Evolutionary conservation across 2,797 vertebrate genomes (phyloP), one percentile per base, ranked within the genome.

Genomic region (Benthosema pterotum): DNA sequence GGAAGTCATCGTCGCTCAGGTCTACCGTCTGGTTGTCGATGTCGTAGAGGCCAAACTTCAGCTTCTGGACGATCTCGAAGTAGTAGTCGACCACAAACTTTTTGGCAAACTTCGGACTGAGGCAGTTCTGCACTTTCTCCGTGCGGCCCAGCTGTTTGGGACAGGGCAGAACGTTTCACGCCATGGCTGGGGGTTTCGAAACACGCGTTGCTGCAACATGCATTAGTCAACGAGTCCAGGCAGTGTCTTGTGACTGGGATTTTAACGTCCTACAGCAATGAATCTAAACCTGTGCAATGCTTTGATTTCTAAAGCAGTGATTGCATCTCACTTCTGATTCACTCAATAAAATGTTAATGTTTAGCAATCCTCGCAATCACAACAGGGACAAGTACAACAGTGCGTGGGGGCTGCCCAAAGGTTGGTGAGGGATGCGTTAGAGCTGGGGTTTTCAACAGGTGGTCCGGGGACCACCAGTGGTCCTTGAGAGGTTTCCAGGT

Each of bases 31-130:
- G 94, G 80, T 98, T 98, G 90, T 99, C 97, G 0, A 99, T 97
- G 78, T 99, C 97, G 77, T 96, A 98, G 82, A 98, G 65, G 5
- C 91, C 91, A 84, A 99, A 98, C 80, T 92, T 95, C 69, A 99
- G 85, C 66, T 96, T 98, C 86, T 99, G 97, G 80, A 98, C 96
- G 3, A 97, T 83, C 88, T 98, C 97, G 78, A 98, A 98, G 78
- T 95, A 96, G 87, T 98, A 99, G 83, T 99, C 97, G 55, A 98
- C 82, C 25, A 91, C 18, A 71, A 98, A 96, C 69, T 93, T 97
- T 80, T 96, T 97, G 18, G 94, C 73, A 87, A 99, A 99, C 74
- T 89, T 94, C 14, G 97, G 97, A 52, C 69, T 87, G 71, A 98
- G 90, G 74, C 93, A 97, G 86, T 99, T 99, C 79, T 97, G 93